phyloP scores from a whole-genome alignment of 2,888 invertebrate genomes.

The Tubulanus polymorphus region DNA sequence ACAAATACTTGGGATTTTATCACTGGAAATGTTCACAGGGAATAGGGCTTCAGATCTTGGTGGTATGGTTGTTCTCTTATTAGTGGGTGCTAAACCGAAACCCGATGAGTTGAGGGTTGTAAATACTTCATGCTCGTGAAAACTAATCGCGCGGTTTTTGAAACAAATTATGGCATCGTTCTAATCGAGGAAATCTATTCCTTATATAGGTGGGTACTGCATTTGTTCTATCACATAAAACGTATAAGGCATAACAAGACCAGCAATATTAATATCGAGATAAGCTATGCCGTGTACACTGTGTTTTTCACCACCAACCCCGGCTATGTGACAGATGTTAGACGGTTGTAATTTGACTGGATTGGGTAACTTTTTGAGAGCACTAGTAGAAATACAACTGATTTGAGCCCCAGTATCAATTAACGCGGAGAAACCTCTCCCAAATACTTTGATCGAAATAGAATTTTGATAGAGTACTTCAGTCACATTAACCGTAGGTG shows the following conservation, averaged over 20 bases:
- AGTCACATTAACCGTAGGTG: neutral
- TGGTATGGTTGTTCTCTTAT: neutral
- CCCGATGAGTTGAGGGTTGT: neutral
- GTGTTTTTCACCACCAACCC: conserved; percentile 6
- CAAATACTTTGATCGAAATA: neutral
- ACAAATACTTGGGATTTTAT: neutral
- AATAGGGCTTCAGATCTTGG: neutral
- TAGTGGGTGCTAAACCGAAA: neutral
- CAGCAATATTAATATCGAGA: neutral
- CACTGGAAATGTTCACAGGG: neutral
- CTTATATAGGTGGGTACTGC: conserved; percentile 8
- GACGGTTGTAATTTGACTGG: neutral
- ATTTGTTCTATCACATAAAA: conserved; percentile 8
- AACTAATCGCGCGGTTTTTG: conserved; percentile 5
- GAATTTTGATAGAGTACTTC: neutral
- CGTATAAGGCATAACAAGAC: neutral
- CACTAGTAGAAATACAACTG: neutral
- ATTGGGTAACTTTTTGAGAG: neutral
- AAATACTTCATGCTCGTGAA: too few relatives aligned
- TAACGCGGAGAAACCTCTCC: neutral
- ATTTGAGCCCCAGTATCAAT: conserved; percentile 6
- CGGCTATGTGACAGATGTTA: neutral
- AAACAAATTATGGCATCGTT: conserved; percentile 16
- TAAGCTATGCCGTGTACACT: conserved; percentile 6
- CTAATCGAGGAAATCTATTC: conserved; percentile 19